Evolutionary conservation across 2,797 vertebrate genomes (phyloP).

Genomic region (Coccyzus lansbergi): DNA sequence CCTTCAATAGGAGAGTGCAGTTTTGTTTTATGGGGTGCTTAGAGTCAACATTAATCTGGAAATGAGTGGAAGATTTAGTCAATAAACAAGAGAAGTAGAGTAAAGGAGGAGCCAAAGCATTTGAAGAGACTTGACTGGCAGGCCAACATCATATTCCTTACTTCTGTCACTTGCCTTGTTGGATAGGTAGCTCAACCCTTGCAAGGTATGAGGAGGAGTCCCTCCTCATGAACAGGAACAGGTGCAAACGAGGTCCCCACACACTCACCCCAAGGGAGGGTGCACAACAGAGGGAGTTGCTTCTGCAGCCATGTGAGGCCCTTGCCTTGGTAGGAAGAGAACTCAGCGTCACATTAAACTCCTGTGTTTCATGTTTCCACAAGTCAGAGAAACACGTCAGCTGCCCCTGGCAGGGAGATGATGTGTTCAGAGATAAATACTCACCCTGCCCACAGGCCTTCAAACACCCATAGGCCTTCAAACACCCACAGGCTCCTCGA

Average conservation of each 20-base stretch:
- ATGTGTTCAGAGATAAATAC: neutral
- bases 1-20: fast-evolving
- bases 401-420: constrained; percentile 10
- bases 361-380: constrained; percentile 54
- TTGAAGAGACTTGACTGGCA: neutral
- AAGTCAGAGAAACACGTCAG: constrained; percentile 43
- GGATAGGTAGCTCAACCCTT: neutral
- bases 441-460: constrained; percentile 70
- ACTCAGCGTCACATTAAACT: neutral
- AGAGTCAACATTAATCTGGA: neutral
- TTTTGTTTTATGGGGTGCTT: neutral
- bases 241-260: fast-evolving
- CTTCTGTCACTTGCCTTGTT: fast-evolving
- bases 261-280: neutral
- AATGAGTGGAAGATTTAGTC: neutral
- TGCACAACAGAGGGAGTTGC: neutral
- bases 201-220: neutral
- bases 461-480: constrained; percentile 24
- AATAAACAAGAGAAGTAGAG: neutral
- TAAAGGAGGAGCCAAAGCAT: neutral
- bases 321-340: neutral
- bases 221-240: fast-evolving
- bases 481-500: constrained; percentile 22
- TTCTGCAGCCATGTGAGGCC: neutral
- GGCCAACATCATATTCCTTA: fast-evolving